These are phyloP conservation scores for Agrilus mali DNA, from an alignment of 2,888 invertebrate species.

Conservation along the genomic window DNA sequence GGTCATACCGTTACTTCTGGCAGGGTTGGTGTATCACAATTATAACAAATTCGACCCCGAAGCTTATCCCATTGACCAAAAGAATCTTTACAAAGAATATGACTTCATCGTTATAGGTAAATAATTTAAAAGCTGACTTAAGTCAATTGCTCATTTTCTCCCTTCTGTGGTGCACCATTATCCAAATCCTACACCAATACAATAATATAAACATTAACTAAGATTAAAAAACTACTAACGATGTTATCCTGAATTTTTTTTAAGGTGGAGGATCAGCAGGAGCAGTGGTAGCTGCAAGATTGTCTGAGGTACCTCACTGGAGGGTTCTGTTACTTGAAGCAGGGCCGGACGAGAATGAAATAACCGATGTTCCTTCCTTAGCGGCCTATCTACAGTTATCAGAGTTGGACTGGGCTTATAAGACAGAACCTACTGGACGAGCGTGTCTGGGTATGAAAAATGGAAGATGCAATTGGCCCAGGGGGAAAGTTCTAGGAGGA, in stretches of 20 bases:
- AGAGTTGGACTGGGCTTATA: slow-evolving; percentile 81
- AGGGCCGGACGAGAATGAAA: slow-evolving; percentile 79
- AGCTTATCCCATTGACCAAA: slow-evolving; percentile 56
- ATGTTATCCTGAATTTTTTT: too few species aligned
- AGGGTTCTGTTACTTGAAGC: slow-evolving; percentile 69
- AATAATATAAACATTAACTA: too few species aligned
- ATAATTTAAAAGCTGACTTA: too few species aligned
- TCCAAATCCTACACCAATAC: too few species aligned
- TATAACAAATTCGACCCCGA: slow-evolving; percentile 75
- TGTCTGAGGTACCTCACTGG: slow-evolving; percentile 67
- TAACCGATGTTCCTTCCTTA: slow-evolving; percentile 75
- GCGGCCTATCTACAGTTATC: slow-evolving; percentile 78
- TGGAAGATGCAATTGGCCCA: slow-evolving; percentile 75
- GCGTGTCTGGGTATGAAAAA: slow-evolving; percentile 76
- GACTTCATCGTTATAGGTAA: slow-evolving; percentile 60
- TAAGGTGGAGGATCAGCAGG: slow-evolving; percentile 79
- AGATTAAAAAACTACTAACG: too few species aligned
- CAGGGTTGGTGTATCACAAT: slow-evolving; percentile 67
- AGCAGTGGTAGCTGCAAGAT: slow-evolving; percentile 65
- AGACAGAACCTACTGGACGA: slow-evolving; percentile 69
- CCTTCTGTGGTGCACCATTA: too few species aligned
- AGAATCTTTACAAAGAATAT: slow-evolving; percentile 55
- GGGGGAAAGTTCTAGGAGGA: slow-evolving; percentile 83
- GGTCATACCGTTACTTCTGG: slow-evolving; percentile 72
- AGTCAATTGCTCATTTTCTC: too few species aligned